phyloP scores from a whole-genome alignment of 1,140 invertebrate genomes.

The Drosophila funebris region DNA sequence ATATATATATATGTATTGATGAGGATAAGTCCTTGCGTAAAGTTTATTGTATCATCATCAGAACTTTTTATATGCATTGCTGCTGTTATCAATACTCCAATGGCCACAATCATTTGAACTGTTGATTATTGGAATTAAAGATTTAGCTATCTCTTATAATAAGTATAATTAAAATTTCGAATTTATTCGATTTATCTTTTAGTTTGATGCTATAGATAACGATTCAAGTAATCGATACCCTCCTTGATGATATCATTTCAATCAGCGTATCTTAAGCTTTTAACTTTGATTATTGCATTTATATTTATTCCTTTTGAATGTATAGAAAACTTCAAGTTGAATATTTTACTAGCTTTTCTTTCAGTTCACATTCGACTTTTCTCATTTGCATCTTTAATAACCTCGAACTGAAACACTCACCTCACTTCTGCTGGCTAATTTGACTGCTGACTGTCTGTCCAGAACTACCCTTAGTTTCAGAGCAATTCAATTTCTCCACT shows the following conservation, averaged over 20 bases:
- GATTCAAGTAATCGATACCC: not conserved
- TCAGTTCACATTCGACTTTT: constrained; percentile 18
- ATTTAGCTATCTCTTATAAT: no score
- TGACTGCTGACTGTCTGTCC: constrained; percentile 12
- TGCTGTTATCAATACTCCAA: no score
- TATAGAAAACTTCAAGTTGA: no score
- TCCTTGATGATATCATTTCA: not conserved
- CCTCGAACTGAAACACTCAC: not conserved
- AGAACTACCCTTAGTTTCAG: constrained; percentile 4
- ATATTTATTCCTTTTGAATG: not conserved
- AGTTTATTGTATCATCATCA: no score
- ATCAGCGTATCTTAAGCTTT: not conserved
- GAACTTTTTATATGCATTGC: no score
- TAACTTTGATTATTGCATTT: not conserved
- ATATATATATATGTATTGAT: not conserved
- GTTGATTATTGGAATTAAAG: no score
- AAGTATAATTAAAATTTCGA: no score
- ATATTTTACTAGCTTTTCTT: constrained; percentile 14
- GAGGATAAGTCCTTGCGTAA: no score
- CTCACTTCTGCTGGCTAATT: constrained; percentile 18
- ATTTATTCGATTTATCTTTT: no score
- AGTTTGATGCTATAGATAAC: no score
- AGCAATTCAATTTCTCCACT: constrained; percentile 52
- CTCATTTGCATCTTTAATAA: constrained; percentile 56
- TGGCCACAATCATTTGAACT: no score